Conservation (phyloP, 2,797 vertebrate genomes). For the Sebastiscus albofasciatus region DNA sequence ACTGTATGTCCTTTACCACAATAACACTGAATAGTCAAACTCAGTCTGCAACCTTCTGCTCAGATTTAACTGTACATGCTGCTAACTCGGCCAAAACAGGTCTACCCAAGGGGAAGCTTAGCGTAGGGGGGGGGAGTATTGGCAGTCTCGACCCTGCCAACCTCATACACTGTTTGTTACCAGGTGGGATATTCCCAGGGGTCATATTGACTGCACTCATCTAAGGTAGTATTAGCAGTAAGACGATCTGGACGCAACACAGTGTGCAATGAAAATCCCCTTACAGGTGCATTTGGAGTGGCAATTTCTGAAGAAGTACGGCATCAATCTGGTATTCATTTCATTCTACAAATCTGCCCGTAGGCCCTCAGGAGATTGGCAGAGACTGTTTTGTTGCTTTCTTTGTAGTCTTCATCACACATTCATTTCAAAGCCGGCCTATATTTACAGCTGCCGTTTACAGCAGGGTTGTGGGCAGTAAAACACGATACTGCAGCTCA, state of each 20-base stretch:
- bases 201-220: constrained; percentile 17
- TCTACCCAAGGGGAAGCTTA: background rate
- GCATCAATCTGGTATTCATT: background rate
- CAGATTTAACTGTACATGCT: background rate
- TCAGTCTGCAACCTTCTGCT: constrained; percentile 2
- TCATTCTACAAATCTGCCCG: background rate
- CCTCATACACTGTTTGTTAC: constrained; percentile 27
- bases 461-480: background rate
- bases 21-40: constrained; percentile 5
- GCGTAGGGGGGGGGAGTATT: background rate
- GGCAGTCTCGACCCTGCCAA: constrained; percentile 12
- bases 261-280: constrained; percentile 21
- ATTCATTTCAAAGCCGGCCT: background rate
- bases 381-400: background rate
- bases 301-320: background rate
- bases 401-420: background rate
- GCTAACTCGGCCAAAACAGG: constrained; percentile 28
- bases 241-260: constrained; percentile 25
- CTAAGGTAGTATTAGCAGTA: constrained; percentile 18
- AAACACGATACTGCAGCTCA: background rate
- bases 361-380: background rate
- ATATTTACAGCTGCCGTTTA: background rate
- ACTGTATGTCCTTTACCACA: background rate
- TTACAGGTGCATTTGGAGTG: background rate
- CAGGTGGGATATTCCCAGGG: constrained; percentile 66